Conservation (phyloP, 2,113 vertebrate species). For the Oenanthe oenanthe region DNA sequence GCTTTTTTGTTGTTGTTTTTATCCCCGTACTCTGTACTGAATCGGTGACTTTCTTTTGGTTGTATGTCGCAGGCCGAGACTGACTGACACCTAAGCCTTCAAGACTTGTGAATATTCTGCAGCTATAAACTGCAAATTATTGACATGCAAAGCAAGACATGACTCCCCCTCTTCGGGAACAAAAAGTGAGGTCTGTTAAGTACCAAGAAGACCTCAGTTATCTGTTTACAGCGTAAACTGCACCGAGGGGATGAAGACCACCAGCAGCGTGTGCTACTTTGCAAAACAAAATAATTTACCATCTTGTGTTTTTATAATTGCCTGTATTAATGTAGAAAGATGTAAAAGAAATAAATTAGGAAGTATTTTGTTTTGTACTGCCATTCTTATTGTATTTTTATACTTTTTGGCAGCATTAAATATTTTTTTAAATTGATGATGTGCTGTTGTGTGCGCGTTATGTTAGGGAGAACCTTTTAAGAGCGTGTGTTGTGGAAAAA, state of each 20-base stretch:
- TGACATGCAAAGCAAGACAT: conserved; percentile 81
- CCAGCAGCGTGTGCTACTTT: conserved; percentile 80
- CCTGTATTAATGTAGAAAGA: conserved; percentile 79
- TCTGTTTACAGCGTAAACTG: conserved; percentile 86
- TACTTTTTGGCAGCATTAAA: conserved; percentile 87
- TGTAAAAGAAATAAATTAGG: conserved; percentile 79
- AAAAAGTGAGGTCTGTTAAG: conserved; percentile 77
- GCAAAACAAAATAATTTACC: conserved; percentile 72
- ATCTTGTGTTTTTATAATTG: conserved; percentile 76
- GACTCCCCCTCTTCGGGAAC: conserved; percentile 77
- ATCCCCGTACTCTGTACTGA: conserved; percentile 68
- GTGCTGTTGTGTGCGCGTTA: conserved; percentile 70
- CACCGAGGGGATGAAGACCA: conserved; percentile 80
- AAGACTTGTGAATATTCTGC: conserved; percentile 81
- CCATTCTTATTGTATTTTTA: conserved; percentile 86
- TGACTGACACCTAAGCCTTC: conserved; percentile 84
- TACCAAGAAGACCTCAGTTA: conserved; percentile 75
- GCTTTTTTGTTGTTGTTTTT: neutral
- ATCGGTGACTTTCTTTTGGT: conserved; percentile 83
- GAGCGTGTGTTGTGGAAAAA: neutral
- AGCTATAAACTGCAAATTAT: conserved; percentile 82
- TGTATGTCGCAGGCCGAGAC: conserved; percentile 87
- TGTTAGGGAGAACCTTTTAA: conserved; percentile 41
- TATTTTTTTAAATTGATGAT: conserved; percentile 82
- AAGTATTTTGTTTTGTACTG: conserved; percentile 83